Evolutionary conservation across 64 coral and sea anemone species (phyloP).

Genomic region (Platygyra sinensis): DNA sequence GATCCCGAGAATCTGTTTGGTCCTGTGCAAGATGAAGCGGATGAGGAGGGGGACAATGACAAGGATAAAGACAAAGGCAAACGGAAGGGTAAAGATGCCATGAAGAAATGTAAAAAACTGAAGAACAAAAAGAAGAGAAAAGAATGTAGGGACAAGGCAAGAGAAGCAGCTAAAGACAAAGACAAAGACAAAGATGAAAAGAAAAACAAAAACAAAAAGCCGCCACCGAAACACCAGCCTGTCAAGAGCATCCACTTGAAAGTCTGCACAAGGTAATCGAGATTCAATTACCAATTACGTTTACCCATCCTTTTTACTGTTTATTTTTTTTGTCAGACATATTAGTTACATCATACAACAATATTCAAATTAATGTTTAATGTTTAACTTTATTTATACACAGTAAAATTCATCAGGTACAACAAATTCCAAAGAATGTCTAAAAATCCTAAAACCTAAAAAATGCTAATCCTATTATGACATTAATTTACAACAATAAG

Average conservation of each 20-base stretch:
- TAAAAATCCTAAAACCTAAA: too few species aligned
- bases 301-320: too few species aligned
- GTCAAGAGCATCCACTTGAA: constrained; percentile 42
- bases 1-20: neutral
- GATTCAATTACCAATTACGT: too few species aligned
- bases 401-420: too few species aligned
- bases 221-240: constrained; percentile 28
- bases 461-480: too few species aligned
- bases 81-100: neutral
- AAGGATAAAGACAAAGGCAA: neutral
- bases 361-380: too few species aligned
- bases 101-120: neutral
- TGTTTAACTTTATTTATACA: too few species aligned
- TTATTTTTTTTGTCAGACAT: too few species aligned
- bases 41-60: neutral
- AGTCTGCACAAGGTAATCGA: constrained; percentile 57
- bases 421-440: too few species aligned
- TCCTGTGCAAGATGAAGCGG: neutral
- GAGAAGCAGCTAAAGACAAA: neutral
- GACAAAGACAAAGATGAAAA: neutral
- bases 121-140: neutral
- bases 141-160: neutral
- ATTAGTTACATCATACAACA: too few species aligned
- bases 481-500: too few species aligned
- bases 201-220: constrained; percentile 8